Conservation (phyloP, 1,140 invertebrate genomes). For the Mylabris phalerata region DNA sequence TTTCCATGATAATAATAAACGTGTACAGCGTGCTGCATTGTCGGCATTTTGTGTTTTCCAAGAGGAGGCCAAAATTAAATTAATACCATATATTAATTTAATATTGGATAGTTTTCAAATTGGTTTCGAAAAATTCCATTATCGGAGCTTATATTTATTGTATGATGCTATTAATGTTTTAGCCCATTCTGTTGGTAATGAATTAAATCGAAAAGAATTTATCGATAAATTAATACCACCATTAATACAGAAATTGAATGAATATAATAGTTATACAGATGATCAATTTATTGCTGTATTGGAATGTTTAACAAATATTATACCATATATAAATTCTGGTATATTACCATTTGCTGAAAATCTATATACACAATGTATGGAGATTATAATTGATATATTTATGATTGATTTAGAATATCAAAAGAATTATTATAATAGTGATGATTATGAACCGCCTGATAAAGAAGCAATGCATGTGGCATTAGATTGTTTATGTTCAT, state of each 20-base stretch:
- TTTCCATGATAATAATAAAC: constrained; percentile 94
- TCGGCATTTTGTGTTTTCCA: constrained; percentile 98
- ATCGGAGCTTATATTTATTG: constrained; percentile 95
- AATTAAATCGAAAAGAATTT: constrained; percentile 92
- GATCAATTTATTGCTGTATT: constrained; percentile 96
- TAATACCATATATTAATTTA: constrained; percentile 93
- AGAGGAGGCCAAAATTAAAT: constrained; percentile 95
- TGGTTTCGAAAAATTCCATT: constrained; percentile 92
- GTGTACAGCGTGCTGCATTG: constrained; percentile 98
- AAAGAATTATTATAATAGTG: constrained; percentile 75
- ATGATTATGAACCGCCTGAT: constrained; percentile 85
- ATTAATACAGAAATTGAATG: constrained; percentile 96
- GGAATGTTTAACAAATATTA: constrained; percentile 95
- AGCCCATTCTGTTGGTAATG: constrained; percentile 93
- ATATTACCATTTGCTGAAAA: constrained; percentile 97
- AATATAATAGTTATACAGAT: constrained; percentile 78
- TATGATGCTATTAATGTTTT: constrained; percentile 98
- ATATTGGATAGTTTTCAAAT: constrained; percentile 94
- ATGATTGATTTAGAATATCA: constrained; percentile 70
- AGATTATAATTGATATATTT: constrained; percentile 91
- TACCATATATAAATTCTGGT: constrained; percentile 90
- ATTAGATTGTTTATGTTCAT: constrained; percentile 86
- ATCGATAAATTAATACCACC: constrained; percentile 97
- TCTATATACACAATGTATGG: constrained; percentile 90
- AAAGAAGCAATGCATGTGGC: constrained; percentile 99